Percentiles rank a stretch among this genome's conserved stretches.
Conservation (phyloP, 1,140 invertebrate genomes). For the Lordiphosa clarofinis region DNA sequence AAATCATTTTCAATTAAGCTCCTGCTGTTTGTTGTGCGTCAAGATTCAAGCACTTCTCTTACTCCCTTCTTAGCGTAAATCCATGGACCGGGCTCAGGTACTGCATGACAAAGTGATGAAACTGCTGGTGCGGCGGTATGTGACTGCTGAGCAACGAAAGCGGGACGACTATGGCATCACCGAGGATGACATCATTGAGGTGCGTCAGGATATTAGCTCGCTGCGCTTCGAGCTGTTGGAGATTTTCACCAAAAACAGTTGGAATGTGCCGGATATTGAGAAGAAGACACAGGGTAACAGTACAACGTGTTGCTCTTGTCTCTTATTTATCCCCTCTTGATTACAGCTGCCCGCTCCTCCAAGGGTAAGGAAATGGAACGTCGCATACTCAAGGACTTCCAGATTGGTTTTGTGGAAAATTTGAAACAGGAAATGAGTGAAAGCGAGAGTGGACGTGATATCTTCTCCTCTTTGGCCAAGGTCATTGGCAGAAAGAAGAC, state of each 20-base stretch:
- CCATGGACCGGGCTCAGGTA: conserved; percentile 84
- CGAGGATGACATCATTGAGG: conserved; percentile 97
- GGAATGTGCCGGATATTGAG: conserved; percentile 87
- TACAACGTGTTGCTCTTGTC: conserved; percentile 17
- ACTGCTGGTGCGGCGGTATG: conserved; percentile 88
- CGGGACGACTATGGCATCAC: conserved; percentile 92
- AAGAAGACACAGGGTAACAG: conserved; percentile 82
- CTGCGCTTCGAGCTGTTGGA: conserved; percentile 93
- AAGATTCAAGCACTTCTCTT: conserved; percentile 36
- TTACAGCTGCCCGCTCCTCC: conserved; percentile 85
- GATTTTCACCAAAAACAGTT: conserved; percentile 90
- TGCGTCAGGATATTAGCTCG: conserved; percentile 94
- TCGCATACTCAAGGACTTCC: conserved; percentile 92
- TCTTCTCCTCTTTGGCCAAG: conserved; percentile 89
- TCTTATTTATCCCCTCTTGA: background rate
- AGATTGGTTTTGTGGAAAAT: conserved; percentile 91
- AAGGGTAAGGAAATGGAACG: conserved; percentile 92
- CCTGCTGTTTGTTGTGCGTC: conserved; percentile 57
- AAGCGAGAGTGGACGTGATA: conserved; percentile 85
- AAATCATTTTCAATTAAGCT: conserved; percentile 69
- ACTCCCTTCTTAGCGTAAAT: conserved; percentile 83
- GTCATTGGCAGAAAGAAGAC: conserved; percentile 86
- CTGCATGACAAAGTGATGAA: conserved; percentile 89
- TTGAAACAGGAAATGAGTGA: conserved; percentile 87
- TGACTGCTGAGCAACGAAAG: conserved; percentile 90